Conservation (phyloP, 2,797 vertebrate species). For the Amphiprion clarkii region DNA sequence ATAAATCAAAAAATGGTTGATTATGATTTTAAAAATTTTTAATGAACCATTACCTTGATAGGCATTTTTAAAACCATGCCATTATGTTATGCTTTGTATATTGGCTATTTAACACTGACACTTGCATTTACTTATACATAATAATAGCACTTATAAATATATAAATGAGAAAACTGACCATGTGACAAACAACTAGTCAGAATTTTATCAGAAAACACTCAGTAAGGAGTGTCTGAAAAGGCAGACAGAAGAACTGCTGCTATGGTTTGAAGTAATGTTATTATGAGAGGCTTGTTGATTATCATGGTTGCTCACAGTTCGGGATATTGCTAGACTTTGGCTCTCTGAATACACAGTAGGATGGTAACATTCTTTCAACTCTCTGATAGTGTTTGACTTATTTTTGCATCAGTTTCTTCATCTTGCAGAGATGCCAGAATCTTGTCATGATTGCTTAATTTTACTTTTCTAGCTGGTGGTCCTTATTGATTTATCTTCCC, state of each 20-base stretch:
- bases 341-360: not conserved
- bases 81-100: not conserved
- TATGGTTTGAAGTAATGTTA: not conserved
- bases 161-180: not conserved
- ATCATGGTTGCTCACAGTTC: not conserved
- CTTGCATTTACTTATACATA: not conserved
- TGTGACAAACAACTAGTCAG: not conserved
- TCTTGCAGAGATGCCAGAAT: not conserved
- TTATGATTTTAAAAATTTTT: not conserved
- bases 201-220: not conserved
- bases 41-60: not conserved
- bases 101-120: not conserved
- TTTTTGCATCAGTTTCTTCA: not conserved
- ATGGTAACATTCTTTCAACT: not conserved
- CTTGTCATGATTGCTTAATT: not conserved
- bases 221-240: not conserved
- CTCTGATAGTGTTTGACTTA: not conserved
- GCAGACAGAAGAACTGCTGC: not conserved
- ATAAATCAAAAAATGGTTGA: too few species aligned
- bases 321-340: not conserved
- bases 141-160: not conserved
- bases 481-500: not conserved
- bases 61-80: not conserved
- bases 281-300: not conserved
- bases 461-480: not conserved